These are phyloP conservation scores for Gambelia wislizenii DNA, from an alignment of 2,797 vertebrate genomes.

Conservation along the genomic window DNA sequence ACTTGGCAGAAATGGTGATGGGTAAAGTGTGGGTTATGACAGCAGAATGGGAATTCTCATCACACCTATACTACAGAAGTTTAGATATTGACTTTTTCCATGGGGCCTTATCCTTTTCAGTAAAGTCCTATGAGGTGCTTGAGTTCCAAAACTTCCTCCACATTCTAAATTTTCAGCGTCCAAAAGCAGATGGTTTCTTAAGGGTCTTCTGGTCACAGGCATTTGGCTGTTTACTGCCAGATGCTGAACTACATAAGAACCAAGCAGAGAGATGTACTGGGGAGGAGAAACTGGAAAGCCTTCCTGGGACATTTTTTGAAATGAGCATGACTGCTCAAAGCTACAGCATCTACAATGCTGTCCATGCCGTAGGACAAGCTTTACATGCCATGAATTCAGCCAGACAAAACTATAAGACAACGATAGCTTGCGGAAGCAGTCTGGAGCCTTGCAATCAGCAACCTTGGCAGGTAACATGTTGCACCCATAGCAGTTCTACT, in stretches of 20 bases:
- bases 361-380: background rate
- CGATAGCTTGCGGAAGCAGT: background rate
- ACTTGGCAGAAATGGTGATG: background rate
- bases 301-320: background rate
- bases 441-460: background rate
- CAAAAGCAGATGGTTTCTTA: background rate
- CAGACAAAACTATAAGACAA: background rate
- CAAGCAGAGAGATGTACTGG: background rate
- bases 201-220: background rate
- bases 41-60: too few relatives aligned
- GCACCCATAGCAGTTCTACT: too few relatives aligned
- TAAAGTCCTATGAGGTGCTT: background rate
- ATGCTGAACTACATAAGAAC: background rate
- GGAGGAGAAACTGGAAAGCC: background rate
- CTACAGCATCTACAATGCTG: background rate
- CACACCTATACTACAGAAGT: too few relatives aligned
- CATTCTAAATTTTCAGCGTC: background rate
- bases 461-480: background rate
- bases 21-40: background rate
- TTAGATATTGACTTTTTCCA: too few relatives aligned
- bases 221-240: background rate
- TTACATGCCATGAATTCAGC: background rate
- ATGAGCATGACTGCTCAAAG: background rate
- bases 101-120: background rate
- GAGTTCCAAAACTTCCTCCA: background rate